Percentiles rank a stretch among this genome's conserved stretches.
Conservation (phyloP, 2,888 invertebrate species). For the Drosophila putrida region DNA sequence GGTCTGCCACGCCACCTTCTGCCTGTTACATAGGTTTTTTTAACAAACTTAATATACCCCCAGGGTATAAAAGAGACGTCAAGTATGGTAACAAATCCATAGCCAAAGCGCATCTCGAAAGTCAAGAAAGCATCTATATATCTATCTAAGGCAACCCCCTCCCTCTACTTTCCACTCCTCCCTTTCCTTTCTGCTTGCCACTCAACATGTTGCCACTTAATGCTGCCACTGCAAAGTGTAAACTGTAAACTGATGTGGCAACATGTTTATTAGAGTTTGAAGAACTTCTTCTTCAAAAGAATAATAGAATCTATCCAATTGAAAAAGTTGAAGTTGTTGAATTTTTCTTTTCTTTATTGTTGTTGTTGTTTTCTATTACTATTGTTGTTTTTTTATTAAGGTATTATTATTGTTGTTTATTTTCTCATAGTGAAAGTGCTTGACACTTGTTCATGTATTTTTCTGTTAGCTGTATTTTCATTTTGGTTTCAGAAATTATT, state of each 20-base stretch:
- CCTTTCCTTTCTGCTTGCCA: background rate
- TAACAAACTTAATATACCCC: no score
- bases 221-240: slow-evolving; percentile 4
- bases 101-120: slow-evolving; percentile 26
- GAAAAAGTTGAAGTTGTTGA: slow-evolving; percentile 6
- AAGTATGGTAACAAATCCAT: slow-evolving; percentile 17
- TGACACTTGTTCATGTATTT: slow-evolving; percentile 12
- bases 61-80: background rate
- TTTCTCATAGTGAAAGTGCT: slow-evolving; percentile 25
- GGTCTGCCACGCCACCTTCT: no score
- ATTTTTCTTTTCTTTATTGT: slow-evolving; percentile 1
- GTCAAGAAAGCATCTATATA: slow-evolving; percentile 3
- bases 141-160: background rate
- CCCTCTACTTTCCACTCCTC: background rate
- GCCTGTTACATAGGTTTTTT: no score
- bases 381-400: slow-evolving; percentile 4
- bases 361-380: background rate
- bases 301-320: background rate
- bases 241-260: slow-evolving; percentile 35
- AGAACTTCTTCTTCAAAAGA: background rate
- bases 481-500: slow-evolving; percentile 14
- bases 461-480: slow-evolving; percentile 14
- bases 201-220: slow-evolving; percentile 28
- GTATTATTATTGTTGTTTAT: background rate
- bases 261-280: slow-evolving; percentile 13